Percentiles rank a stretch among this genome's conserved stretches.
Evolutionary conservation across 1,140 invertebrate genomes (phyloP).

Genomic region (Penaeus japonicus): DNA sequence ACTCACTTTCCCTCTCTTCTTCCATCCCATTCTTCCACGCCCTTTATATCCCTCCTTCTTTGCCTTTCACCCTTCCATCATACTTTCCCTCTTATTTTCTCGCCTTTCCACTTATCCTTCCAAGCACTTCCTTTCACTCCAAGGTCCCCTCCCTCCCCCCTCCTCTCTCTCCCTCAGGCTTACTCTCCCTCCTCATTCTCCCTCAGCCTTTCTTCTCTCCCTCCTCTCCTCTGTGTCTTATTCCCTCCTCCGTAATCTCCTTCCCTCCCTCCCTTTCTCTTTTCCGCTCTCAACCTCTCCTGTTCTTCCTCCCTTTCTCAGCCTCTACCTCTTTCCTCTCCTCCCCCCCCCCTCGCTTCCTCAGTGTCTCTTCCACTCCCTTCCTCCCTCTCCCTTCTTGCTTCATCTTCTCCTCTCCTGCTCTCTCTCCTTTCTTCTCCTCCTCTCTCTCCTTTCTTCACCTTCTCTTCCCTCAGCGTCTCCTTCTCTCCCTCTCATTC

Average conservation of each 20-base stretch:
- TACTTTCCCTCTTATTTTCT: too few species aligned
- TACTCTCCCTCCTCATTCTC: neutral
- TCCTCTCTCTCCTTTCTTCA: neutral
- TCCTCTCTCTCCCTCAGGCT: neutral
- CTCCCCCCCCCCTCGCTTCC: neutral
- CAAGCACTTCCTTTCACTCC: neutral
- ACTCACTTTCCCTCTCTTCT: too few species aligned
- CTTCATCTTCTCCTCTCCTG: neutral
- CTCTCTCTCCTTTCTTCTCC: too few species aligned
- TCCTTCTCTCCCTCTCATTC: neutral
- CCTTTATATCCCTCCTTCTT: too few species aligned
- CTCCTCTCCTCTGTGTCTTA: neutral
- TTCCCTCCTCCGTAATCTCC: too few species aligned
- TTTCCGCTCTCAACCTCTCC: neutral
- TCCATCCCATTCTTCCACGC: too few species aligned
- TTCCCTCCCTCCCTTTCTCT: neutral
- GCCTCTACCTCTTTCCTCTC: neutral
- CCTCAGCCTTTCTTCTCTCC: neutral
- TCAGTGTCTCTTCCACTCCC: neutral
- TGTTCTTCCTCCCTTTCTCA: neutral
- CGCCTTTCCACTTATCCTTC: too few species aligned
- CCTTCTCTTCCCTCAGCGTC: neutral
- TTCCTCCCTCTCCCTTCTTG: neutral
- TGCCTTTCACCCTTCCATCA: too few species aligned
- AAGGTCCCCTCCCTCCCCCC: neutral